Percentiles rank a stretch among this genome's conserved stretches.
phyloP scores from a whole-genome alignment of 2,888 invertebrate genomes.

The Kryphioiulus occultus region DNA sequence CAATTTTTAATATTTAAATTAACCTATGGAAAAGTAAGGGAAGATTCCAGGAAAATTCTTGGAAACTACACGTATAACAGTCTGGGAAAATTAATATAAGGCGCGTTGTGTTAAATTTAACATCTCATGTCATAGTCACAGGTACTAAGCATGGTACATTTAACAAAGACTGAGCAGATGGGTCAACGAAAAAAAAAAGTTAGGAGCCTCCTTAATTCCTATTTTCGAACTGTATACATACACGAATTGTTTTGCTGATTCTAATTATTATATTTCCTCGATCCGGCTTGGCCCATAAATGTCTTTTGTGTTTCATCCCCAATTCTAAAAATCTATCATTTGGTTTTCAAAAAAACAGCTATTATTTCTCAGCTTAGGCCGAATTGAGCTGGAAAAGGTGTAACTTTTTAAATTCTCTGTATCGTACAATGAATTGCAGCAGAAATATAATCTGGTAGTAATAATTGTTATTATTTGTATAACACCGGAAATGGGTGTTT shows the following conservation, averaged over 20 bases:
- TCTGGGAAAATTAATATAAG: not conserved
- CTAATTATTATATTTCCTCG: slow-evolving; percentile 30
- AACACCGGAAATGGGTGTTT: slow-evolving; percentile 29
- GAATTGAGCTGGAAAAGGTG: not conserved
- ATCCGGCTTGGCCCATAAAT: slow-evolving; percentile 25
- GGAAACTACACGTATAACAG: not conserved
- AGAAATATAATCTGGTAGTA: slow-evolving; percentile 32
- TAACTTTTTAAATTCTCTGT: not conserved
- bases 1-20: too few species aligned
- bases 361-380: not conserved
- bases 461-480: slow-evolving; percentile 32
- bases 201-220: slow-evolving; percentile 18
- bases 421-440: slow-evolving; percentile 1
- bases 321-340: slow-evolving; percentile 11
- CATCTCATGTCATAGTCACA: too few species aligned
- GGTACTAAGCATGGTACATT: too few species aligned
- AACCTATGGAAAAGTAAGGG: not conserved
- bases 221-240: not conserved
- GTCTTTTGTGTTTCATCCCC: slow-evolving; percentile 17
- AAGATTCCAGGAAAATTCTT: not conserved
- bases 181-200: not conserved
- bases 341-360: slow-evolving; percentile 12
- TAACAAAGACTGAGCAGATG: not conserved
- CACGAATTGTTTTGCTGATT: slow-evolving; percentile 10
- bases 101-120: not conserved